Evolutionary conservation across 2,888 invertebrate species (phyloP).

Genomic region (Zygothrica quintamaculata): DNA sequence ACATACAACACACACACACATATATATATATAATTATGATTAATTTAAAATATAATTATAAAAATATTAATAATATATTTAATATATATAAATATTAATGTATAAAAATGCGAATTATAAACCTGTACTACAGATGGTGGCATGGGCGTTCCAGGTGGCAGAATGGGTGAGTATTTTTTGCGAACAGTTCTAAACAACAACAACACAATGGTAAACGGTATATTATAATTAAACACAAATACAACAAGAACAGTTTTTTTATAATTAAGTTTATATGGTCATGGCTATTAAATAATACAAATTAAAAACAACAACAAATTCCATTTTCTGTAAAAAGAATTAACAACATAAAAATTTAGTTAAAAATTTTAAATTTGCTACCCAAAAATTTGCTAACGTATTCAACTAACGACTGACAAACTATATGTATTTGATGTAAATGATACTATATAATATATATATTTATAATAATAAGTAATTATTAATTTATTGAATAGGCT

Average conservation of each 20-base stretch:
- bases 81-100: slow-evolving; percentile 30
- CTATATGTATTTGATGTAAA: slow-evolving; percentile 26
- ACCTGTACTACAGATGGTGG: slow-evolving; percentile 82
- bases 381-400: slow-evolving; percentile 35
- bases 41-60: slow-evolving; percentile 31
- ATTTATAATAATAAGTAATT: slow-evolving; percentile 22
- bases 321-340: slow-evolving; percentile 27
- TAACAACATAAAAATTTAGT: slow-evolving; percentile 34
- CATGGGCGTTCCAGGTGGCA: slow-evolving; percentile 83
- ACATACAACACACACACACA: slow-evolving; percentile 28
- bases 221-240: slow-evolving; percentile 13
- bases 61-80: slow-evolving; percentile 33
- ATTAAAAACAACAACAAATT: slow-evolving; percentile 21
- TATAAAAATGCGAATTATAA: slow-evolving; percentile 58
- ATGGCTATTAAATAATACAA: slow-evolving; percentile 37
- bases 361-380: slow-evolving; percentile 43
- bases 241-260: too few relatives aligned
- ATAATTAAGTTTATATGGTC: slow-evolving; percentile 24
- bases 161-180: slow-evolving; percentile 83
- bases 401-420: slow-evolving; percentile 19
- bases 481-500: slow-evolving; percentile 87
- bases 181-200: slow-evolving; percentile 31
- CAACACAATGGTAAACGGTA: slow-evolving; percentile 37
- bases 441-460: slow-evolving; percentile 13
- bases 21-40: slow-evolving; percentile 21